These are phyloP conservation scores for Hormiphora californensis DNA, from an alignment of 37 sponge, comb jelly and placozoan species.

Conservation along the genomic window DNA sequence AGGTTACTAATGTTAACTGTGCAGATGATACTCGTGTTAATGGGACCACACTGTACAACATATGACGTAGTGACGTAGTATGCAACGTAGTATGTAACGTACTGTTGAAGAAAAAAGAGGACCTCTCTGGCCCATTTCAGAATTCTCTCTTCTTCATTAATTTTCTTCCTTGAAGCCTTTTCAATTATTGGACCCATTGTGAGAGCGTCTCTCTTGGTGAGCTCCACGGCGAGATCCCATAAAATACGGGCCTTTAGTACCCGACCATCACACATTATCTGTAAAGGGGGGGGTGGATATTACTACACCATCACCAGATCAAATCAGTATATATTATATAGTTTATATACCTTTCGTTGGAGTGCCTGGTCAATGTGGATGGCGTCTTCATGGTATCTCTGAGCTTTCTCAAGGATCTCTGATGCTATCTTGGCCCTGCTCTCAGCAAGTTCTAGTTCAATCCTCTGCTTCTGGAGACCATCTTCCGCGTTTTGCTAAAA, in stretches of 20 bases:
- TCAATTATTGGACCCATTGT: slow-evolving; percentile 49
- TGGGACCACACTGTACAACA: too few species aligned
- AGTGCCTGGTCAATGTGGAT: slow-evolving; percentile 46
- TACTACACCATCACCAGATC: neutral
- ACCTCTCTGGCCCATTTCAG: slow-evolving; percentile 47
- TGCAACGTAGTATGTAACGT: too few species aligned
- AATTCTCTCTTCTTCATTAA: slow-evolving; percentile 42
- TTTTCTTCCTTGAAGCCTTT: slow-evolving; percentile 33
- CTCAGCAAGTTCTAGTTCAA: slow-evolving; percentile 42
- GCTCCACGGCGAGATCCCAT: slow-evolving; percentile 42
- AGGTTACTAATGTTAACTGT: too few species aligned
- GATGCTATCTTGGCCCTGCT: slow-evolving; percentile 41
- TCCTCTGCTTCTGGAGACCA: slow-evolving; percentile 31
- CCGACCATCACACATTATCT: slow-evolving; percentile 23
- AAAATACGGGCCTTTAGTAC: slow-evolving; percentile 20
- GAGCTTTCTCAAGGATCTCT: slow-evolving; percentile 51
- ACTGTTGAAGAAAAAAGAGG: slow-evolving; percentile 19
- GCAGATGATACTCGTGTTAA: too few species aligned
- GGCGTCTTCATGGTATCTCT: slow-evolving; percentile 21
- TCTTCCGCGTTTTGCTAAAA: slow-evolving; percentile 46
- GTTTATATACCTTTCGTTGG: slow-evolving; percentile 13
- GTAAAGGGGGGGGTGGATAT: neutral
- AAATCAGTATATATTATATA: neutral
- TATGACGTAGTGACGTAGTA: too few species aligned
- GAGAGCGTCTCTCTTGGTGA: slow-evolving; percentile 39